These are phyloP conservation scores for Teleogryllus oceanicus DNA, from an alignment of 2,888 invertebrate species.

Conservation along the genomic window DNA sequence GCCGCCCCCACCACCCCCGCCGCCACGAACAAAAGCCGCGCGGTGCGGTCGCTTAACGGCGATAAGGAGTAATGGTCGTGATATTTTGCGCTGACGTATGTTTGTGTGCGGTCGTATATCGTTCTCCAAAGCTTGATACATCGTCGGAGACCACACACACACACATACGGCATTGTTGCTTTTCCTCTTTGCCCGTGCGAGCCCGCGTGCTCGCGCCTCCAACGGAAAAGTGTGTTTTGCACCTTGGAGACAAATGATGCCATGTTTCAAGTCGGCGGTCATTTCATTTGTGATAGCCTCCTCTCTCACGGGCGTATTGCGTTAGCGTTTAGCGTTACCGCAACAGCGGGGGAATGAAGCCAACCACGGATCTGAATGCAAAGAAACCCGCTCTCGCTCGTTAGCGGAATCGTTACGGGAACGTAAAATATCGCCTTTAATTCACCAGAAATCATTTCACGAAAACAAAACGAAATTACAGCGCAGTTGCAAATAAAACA, in stretches of 20 bases:
- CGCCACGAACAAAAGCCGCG: neutral
- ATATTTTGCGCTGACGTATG: slow-evolving; percentile 6
- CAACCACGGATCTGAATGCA: neutral
- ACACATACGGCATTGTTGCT: neutral
- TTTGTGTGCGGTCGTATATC: slow-evolving; percentile 4
- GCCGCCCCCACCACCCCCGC: neutral
- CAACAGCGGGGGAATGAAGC: neutral
- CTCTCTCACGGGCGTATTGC: neutral
- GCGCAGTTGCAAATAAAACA: too few relatives aligned
- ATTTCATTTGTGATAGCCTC: neutral
- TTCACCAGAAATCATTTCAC: neutral
- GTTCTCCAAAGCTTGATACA: slow-evolving; percentile 18
- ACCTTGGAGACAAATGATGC: slow-evolving; percentile 4
- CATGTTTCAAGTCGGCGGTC: neutral
- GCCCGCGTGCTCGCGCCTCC: too few relatives aligned
- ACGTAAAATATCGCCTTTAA: neutral
- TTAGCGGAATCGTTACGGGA: neutral
- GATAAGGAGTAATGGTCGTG: neutral
- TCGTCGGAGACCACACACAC: neutral
- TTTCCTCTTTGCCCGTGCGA: neutral
- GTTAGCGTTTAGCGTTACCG: too few relatives aligned
- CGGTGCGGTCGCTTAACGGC: neutral
- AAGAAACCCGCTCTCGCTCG: neutral
- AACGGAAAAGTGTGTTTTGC: neutral
- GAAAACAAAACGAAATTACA: neutral